Evolutionary conservation across 2,888 invertebrate species (phyloP), one percentile per base, ranked within the genome.

Genomic region (Serripes groenlandicus): DNA sequence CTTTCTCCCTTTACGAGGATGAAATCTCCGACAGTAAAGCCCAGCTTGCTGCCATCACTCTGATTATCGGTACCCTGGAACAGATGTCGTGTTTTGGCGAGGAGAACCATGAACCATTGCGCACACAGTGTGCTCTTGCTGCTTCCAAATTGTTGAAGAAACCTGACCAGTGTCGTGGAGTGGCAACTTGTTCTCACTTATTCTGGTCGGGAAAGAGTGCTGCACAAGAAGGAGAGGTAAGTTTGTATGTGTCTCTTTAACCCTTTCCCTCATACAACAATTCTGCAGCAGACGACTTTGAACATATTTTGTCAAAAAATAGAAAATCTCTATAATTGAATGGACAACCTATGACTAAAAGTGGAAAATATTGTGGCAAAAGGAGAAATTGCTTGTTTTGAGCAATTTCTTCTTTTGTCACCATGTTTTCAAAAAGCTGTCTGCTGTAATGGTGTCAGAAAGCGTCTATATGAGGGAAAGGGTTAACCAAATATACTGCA

Each of bases 1-100:
- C 99, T 0, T 99, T 99, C 95, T 98, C 99, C 0, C 95, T 99
- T 75, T 99, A 99, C 94, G 99, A 99, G 94, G 99, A 99, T 94
- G 99, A 99, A 75, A 94, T 99, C 92, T 98, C 98, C 1, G 99
- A 99, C 94, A 98, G 98, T 77, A 98, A 98, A 94, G 98, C 99
- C 1, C 99, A 99, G 94, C 95, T 99, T 82, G 98, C 99, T 0
- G 99, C 99, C 56, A 98, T 99, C 75, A 98, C 98, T 0, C 96
- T 99, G 42, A 98, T 99, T 76, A 98, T 99, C 80, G 98, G 98
- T 58, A 98, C 99, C 0, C 97, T 99, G 88, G 98, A 99, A 94
- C 97, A 98, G 94, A 98, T 98, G 95, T 96, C 97, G 83, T 99
- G 99, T 91, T 99, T 99, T 91, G 97, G 97, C 89, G 98, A 98